Evolutionary conservation across 2,113 vertebrate species (phyloP).

Genomic region (Prunella himalayana): DNA sequence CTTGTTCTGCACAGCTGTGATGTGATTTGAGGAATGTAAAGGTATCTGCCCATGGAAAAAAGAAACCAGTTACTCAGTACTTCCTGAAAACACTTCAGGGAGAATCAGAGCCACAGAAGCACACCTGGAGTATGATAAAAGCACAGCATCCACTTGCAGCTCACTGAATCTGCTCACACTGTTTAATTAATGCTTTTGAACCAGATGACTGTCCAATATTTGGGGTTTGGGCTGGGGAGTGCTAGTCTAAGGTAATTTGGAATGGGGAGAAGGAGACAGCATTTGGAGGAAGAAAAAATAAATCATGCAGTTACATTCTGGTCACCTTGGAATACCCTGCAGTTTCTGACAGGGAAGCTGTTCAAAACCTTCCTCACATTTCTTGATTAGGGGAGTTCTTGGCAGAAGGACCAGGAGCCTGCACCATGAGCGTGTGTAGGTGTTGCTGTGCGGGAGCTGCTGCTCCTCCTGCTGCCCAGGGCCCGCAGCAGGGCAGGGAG

Average conservation of each 20-base stretch:
- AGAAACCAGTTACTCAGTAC: neutral
- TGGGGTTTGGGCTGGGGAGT: neutral
- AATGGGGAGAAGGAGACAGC: neutral
- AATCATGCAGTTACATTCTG: neutral
- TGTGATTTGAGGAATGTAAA: neutral
- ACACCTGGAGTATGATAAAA: neutral
- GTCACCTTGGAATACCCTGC: neutral
- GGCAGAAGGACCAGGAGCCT: accelerated
- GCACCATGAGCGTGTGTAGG: neutral
- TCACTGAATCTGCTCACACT: neutral
- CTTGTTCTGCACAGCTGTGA: conserved; percentile 17
- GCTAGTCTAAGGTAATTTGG: neutral
- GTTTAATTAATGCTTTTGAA: neutral
- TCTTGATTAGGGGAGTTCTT: neutral
- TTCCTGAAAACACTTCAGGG: neutral
- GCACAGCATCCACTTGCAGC: neutral
- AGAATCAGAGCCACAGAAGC: neutral
- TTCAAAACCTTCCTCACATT: neutral
- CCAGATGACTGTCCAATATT: neutral
- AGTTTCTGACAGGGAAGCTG: neutral
- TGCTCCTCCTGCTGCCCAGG: neutral
- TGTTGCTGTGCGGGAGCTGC: neutral
- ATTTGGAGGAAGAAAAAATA: neutral
- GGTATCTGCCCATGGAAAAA: neutral
- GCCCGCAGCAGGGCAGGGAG: neutral